These are phyloP conservation scores for Solenodon paradoxus DNA, from an alignment of 2,113 vertebrate genomes.

Conservation along the genomic window DNA sequence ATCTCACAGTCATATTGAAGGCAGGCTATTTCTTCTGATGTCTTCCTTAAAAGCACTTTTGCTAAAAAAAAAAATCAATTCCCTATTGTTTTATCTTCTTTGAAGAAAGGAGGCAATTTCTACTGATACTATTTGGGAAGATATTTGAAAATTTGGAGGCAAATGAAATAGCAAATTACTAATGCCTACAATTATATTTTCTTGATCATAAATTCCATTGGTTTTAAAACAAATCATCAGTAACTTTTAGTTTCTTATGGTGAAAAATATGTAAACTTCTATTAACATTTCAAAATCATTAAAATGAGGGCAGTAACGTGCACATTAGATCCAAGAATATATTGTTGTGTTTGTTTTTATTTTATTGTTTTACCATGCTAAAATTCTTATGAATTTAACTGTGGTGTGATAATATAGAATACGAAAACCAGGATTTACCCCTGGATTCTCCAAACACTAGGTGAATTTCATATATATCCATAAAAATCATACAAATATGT, in stretches of 20 bases:
- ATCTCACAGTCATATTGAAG: background rate
- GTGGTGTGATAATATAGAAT: background rate
- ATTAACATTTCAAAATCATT: constrained; percentile 1
- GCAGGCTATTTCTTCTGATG: background rate
- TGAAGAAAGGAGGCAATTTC: constrained; percentile 39
- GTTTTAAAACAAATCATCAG: background rate
- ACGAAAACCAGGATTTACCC: background rate
- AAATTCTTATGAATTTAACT: background rate
- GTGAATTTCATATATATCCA: background rate
- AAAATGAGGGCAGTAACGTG: background rate
- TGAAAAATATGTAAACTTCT: background rate
- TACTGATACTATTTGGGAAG: background rate
- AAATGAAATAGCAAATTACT: constrained; percentile 10
- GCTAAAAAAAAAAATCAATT: background rate
- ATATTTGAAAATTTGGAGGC: background rate
- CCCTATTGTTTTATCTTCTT: constrained; percentile 16
- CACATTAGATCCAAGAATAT: background rate
- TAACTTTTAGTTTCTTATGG: background rate
- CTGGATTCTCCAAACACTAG: background rate
- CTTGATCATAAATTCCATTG: background rate
- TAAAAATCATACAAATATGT: background rate
- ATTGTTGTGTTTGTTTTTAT: background rate
- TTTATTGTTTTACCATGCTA: background rate
- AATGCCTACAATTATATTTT: background rate
- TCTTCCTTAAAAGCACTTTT: background rate